A percentile compares a stretch with the other conserved stretches of the same genome.
These are phyloP conservation scores for Zaprionus tsacasi DNA, from an alignment of 1,140 invertebrate species.

Conservation along the genomic window DNA sequence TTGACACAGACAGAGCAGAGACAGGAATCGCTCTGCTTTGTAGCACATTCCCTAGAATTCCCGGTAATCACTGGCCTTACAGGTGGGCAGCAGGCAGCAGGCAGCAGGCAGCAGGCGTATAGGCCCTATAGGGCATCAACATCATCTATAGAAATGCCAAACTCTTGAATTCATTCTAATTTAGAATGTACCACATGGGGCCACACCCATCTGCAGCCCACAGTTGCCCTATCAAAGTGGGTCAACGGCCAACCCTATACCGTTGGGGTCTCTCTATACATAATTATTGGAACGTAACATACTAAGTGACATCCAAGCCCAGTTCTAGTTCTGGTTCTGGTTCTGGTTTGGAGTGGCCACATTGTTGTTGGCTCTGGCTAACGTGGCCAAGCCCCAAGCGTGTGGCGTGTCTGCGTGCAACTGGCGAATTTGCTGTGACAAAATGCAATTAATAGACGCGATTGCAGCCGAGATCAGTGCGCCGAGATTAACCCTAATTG, in stretches of 20 bases:
- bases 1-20: constrained; percentile 46
- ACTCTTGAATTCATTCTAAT: constrained; percentile 1
- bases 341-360: neutral
- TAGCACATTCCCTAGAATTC: constrained; percentile 34
- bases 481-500: constrained; percentile 57
- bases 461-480: constrained; percentile 43
- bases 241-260: constrained; percentile 60
- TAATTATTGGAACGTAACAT: constrained; percentile 80
- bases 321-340: constrained; percentile 8
- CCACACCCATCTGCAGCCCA: constrained; percentile 38
- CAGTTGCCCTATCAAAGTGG: constrained; percentile 51
- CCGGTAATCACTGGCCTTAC: constrained; percentile 55
- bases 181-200: neutral
- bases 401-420: constrained; percentile 52
- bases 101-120: too few species aligned
- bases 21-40: neutral
- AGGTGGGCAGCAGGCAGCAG: constrained; percentile 5
- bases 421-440: constrained; percentile 73
- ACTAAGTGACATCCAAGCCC: constrained; percentile 51
- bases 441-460: constrained; percentile 75
- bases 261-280: constrained; percentile 56
- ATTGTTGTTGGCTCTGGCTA: neutral
- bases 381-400: constrained; percentile 57
- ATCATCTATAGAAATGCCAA: neutral
- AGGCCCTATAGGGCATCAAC: neutral